Evolutionary conservation across 37 sponge, comb jelly and placozoan species (phyloP), one percentile per base, ranked within the genome.

Genomic region (Geodia barretti): DNA sequence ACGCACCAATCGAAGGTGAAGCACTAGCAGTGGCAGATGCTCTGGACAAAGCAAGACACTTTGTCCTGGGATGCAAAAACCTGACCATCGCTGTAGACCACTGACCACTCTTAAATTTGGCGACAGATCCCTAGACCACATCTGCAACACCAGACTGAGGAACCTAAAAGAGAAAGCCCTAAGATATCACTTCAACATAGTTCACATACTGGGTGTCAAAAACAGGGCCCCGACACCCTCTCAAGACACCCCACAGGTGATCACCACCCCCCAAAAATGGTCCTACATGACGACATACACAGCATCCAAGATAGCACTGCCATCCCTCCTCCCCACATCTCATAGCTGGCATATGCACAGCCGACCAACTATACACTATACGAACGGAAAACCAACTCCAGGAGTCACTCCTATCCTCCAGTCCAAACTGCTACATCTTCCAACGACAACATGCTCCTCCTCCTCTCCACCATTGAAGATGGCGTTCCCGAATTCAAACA

Each of bases 1-100:
- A 81, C 71, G 82, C 82, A 1, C 82, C 73, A 21, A 81, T 81
- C 61, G 83, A 82, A 72, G 83, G 83, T 29, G 83, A 82, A 74
- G 83, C 74, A 68, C 59, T 80, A 34, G 81, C 72, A 30, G 81
- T 80, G n/a, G 60, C 74, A 39, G 83, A 82, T 64, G 83, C 83
- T 54, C 83, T 82, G 19, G 74, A 82, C 65, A 82, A 82, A 65
- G 83, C 74, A 1, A 73, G 83, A 65, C 83, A 82, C 60, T 80
- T 80, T 60, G 81, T 80, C 68, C 81, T 80, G 23, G 81, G 83
- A 61, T 82, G 83, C 75, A 63, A 64, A 1, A 72, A 71, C 64
- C 41, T 81, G 7, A 71, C 64, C 61, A 81, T 60, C 36, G 73
- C 82, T 42, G 73, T 72, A 39, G 82, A 81, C 41, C 80, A 80